These are phyloP conservation scores for Tokudaia tokunoshimensis DNA, from an alignment of 2,797 vertebrate genomes.

Conservation along the genomic window DNA sequence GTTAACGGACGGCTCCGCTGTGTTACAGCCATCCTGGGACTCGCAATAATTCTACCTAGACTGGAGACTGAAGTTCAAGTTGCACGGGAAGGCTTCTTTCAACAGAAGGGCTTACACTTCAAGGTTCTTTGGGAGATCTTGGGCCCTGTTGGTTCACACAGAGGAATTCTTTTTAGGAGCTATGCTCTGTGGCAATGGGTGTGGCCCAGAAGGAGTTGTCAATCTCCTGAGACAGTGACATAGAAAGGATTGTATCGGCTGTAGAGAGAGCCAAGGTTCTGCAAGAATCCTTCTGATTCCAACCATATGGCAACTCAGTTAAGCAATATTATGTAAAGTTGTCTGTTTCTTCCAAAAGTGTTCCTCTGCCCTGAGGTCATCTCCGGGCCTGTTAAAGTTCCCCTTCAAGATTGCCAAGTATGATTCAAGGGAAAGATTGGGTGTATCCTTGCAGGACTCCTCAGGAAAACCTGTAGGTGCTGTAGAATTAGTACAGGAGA, in stretches of 20 bases:
- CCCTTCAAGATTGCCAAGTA: slow-evolving; percentile 8
- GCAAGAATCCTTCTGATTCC: background rate
- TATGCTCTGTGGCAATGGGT: background rate
- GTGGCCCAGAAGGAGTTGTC: background rate
- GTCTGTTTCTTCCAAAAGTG: slow-evolving; percentile 42
- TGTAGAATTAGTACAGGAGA: background rate
- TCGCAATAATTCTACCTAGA: background rate
- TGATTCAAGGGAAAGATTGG: slow-evolving; percentile 23
- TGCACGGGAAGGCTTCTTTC: background rate
- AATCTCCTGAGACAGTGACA: background rate
- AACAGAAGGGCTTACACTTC: background rate
- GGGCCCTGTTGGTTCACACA: background rate
- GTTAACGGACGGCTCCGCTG: background rate
- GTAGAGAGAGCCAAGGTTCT: background rate
- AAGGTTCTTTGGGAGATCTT: background rate
- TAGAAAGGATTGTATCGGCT: background rate
- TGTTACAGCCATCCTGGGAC: background rate
- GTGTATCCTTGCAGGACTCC: background rate
- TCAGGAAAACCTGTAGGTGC: background rate
- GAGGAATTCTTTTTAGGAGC: background rate
- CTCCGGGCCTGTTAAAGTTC: slow-evolving; percentile 15
- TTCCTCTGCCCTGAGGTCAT: slow-evolving; percentile 46
- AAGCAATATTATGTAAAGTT: slow-evolving; percentile 26
- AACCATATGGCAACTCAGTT: background rate
- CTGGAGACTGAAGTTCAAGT: background rate